Percentiles rank a stretch among this genome's conserved stretches.
Conservation (phyloP, 2,888 invertebrate genomes). For the Aporophyla lueneburgensis region DNA sequence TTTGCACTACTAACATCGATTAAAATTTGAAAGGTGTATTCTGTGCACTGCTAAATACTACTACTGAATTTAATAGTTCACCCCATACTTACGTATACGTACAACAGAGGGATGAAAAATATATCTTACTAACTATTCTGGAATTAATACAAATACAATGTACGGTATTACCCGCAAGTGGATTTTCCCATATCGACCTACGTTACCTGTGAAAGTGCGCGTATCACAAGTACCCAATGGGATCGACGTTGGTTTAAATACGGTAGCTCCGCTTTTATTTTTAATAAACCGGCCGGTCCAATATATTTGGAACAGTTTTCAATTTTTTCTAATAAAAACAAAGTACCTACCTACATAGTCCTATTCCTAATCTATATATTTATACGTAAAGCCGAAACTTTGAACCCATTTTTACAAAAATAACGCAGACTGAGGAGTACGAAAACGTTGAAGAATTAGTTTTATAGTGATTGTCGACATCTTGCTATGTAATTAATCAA, state of each 20-base stretch:
- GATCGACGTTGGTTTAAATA: not conserved
- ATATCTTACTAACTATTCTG: not conserved
- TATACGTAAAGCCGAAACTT: too few species aligned
- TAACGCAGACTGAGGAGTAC: too few species aligned
- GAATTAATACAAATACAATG: not conserved
- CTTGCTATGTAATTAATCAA: not conserved
- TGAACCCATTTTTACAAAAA: too few species aligned
- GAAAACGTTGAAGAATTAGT: not conserved
- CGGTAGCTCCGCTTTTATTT: not conserved
- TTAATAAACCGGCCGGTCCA: not conserved
- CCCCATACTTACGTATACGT: too few species aligned
- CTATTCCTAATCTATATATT: too few species aligned
- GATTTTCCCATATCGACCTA: slow-evolving; percentile 9
- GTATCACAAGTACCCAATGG: not conserved
- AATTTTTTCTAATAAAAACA: not conserved
- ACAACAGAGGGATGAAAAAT: too few species aligned
- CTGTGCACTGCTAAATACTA: too few species aligned
- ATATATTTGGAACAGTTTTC: not conserved
- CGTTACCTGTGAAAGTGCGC: not conserved
- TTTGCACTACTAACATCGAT: too few species aligned
- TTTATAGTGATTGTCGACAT: slow-evolving; percentile 2
- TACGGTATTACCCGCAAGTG: not conserved
- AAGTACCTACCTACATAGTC: not conserved
- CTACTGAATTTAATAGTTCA: too few species aligned
- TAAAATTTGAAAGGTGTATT: too few species aligned